Evolutionary conservation across 2,888 invertebrate genomes (phyloP).

Genomic region (Micropterix aruncella): DNA sequence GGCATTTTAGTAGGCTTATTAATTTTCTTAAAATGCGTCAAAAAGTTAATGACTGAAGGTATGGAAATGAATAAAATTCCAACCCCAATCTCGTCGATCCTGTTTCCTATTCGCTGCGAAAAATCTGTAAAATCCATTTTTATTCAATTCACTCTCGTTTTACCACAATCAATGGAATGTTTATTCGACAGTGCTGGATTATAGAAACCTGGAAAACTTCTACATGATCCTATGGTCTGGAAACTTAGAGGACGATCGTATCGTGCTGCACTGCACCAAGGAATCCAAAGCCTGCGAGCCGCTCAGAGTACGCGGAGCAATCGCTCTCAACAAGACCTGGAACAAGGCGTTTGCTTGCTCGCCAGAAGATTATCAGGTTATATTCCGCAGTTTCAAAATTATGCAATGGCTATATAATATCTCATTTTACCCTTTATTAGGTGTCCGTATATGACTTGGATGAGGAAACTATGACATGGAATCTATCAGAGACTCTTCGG

Average conservation of each 20-base stretch:
- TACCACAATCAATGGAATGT: too few relatives aligned
- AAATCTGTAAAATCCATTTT: too few relatives aligned
- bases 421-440: constrained; percentile 18
- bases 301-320: constrained; percentile 49
- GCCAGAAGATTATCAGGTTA: constrained; percentile 43
- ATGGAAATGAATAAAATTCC: too few relatives aligned
- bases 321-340: constrained; percentile 54
- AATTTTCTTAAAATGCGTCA: too few relatives aligned
- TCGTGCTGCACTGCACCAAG: constrained; percentile 50
- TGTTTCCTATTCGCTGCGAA: too few relatives aligned
- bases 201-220: constrained; percentile 51
- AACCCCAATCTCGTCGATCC: too few relatives aligned
- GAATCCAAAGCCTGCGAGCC: constrained; percentile 37
- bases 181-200: constrained; percentile 46
- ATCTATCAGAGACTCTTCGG: constrained; percentile 42
- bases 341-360: constrained; percentile 56
- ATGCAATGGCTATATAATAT: constrained; percentile 3
- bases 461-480: constrained; percentile 45
- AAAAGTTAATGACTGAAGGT: too few relatives aligned
- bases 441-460: constrained; percentile 26
- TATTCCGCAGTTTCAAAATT: neutral
- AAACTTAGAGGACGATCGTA: constrained; percentile 57
- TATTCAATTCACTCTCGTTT: too few relatives aligned
- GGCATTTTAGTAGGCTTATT: too few relatives aligned
- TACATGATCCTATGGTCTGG: constrained; percentile 72